Percentiles rank a stretch among this genome's conserved stretches.
phyloP scores from a whole-genome alignment of 1,140 invertebrate genomes.

The Tetranychus cinnabarinus region DNA sequence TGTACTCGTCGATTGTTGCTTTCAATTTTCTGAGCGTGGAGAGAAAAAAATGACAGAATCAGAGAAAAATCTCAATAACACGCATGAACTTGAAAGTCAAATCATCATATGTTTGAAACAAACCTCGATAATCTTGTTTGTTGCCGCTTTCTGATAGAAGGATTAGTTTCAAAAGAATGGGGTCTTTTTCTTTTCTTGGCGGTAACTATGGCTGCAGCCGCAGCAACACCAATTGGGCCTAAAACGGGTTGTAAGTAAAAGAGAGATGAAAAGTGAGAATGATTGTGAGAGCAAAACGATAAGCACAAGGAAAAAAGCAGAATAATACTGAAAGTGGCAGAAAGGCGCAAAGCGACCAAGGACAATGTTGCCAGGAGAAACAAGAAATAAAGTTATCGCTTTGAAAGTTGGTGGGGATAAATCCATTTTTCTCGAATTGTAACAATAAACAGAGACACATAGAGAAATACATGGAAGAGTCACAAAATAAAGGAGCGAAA shows the following conservation, averaged over 20 bases:
- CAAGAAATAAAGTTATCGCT: too few species aligned
- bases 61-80: not conserved
- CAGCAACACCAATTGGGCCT: slow-evolving; percentile 86
- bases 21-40: slow-evolving; percentile 38
- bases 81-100: not conserved
- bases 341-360: not conserved
- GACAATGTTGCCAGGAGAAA: too few species aligned
- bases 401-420: too few species aligned
- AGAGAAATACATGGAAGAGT: not conserved
- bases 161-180: slow-evolving; percentile 93
- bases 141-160: slow-evolving; percentile 80
- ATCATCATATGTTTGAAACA: slow-evolving; percentile 16
- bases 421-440: too few species aligned
- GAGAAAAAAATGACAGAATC: not conserved
- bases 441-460: too few species aligned
- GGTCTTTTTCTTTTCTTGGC: slow-evolving; percentile 83
- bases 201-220: slow-evolving; percentile 83
- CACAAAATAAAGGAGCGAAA: not conserved
- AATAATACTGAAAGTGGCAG: not conserved
- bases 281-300: too few species aligned
- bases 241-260: not conserved
- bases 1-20: slow-evolving; percentile 79
- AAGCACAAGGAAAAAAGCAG: not conserved
- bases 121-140: slow-evolving; percentile 74
- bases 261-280: not conserved